These are phyloP conservation scores for Pavo muticus DNA, from an alignment of 2,113 vertebrate species.

Conservation along the genomic window DNA sequence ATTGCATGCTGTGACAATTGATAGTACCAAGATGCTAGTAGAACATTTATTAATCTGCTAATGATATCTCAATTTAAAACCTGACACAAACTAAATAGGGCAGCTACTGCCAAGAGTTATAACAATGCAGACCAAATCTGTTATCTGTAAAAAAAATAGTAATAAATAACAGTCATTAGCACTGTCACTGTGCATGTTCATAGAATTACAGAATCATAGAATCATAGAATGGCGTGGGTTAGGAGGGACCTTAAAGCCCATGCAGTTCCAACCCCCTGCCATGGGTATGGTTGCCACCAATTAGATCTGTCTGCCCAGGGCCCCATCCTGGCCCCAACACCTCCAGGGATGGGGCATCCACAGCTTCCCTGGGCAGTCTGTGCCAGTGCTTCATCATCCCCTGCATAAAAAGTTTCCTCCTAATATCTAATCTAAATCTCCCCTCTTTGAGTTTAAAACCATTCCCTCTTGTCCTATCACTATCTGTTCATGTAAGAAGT, in stretches of 20 bases:
- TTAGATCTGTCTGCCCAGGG: neutral
- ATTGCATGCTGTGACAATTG: neutral
- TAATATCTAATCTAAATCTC: neutral
- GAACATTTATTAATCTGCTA: neutral
- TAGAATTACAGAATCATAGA: too few species aligned
- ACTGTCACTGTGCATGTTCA: rapidly evolving
- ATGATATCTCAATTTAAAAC: neutral
- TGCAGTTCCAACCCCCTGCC: neutral
- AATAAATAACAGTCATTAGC: neutral
- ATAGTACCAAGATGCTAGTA: neutral
- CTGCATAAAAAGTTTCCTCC: neutral
- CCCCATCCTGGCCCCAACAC: neutral
- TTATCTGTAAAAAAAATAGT: neutral
- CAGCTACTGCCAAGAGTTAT: neutral
- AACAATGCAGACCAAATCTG: neutral
- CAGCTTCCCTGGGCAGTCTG: neutral
- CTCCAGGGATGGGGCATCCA: neutral
- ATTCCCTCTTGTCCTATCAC: neutral
- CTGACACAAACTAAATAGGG: neutral
- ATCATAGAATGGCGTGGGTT: neutral
- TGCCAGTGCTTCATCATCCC: neutral
- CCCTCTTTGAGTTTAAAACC: neutral
- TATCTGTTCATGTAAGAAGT: neutral
- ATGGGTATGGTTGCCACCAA: neutral
- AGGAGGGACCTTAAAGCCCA: neutral